These are phyloP conservation scores for Ptilonorhynchus violaceus DNA, from an alignment of 2,113 vertebrate species.

Conservation along the genomic window DNA sequence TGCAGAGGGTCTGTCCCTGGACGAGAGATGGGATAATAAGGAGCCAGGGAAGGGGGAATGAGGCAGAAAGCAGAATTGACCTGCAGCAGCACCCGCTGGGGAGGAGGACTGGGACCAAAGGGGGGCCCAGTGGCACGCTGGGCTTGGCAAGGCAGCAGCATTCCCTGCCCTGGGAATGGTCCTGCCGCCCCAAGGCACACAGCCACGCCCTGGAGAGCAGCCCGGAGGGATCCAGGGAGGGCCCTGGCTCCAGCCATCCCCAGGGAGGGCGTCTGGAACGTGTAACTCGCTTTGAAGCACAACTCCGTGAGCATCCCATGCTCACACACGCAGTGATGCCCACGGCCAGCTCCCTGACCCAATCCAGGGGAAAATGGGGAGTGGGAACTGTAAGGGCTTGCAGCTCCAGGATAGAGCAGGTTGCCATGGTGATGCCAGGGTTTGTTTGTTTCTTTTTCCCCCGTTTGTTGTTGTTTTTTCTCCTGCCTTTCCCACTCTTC, in stretches of 20 bases:
- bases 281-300: neutral
- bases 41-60: neutral
- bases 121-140: accelerated
- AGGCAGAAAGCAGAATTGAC: neutral
- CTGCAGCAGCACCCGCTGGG: neutral
- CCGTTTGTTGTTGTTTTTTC: neutral
- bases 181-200: neutral
- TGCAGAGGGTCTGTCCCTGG: no score
- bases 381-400: neutral
- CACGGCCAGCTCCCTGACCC: neutral
- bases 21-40: neutral
- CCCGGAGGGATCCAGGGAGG: accelerated
- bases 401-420: neutral
- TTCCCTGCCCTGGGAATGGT: neutral
- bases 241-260: accelerated
- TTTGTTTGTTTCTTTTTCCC: no score
- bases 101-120: neutral
- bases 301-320: accelerated
- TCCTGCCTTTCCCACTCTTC: neutral
- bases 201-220: neutral
- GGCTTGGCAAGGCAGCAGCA: neutral
- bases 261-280: accelerated
- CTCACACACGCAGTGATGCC: accelerated
- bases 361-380: neutral
- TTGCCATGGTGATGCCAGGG: constrained; percentile 38